phyloP scores from a whole-genome alignment of 2,113 vertebrate genomes.

The Pelobates fuscus region DNA sequence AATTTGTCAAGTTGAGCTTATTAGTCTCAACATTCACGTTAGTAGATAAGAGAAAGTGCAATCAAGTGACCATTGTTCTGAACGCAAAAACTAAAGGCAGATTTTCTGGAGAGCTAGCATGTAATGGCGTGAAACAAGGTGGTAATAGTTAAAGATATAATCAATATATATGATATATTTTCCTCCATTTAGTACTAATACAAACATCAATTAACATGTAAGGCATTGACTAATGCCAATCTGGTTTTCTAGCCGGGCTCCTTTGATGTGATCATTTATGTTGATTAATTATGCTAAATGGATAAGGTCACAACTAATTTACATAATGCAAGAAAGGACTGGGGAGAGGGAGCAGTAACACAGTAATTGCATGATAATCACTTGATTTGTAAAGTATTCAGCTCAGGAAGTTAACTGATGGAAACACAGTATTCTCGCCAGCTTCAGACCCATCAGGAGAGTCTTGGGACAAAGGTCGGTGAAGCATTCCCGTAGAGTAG shows the following conservation, averaged over 20 bases:
- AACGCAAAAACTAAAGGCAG: no score
- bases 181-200: background rate
- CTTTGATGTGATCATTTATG: conserved; percentile 54
- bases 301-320: conserved; percentile 60
- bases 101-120: no score
- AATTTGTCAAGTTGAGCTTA: no score
- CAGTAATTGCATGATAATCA: conserved; percentile 49
- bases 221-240: conserved; percentile 54
- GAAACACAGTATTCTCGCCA: background rate
- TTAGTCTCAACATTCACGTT: no score
- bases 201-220: conserved; percentile 20
- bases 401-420: conserved; percentile 31
- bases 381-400: conserved; percentile 48
- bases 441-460: background rate
- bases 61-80: no score
- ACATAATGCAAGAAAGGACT: conserved; percentile 54
- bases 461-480: background rate
- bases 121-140: background rate
- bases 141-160: background rate
- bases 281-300: conserved; percentile 61
- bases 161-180: background rate
- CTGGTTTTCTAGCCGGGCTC: conserved; percentile 54
- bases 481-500: background rate
- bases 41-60: no score
- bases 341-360: conserved; percentile 47